phyloP scores from a whole-genome alignment of 2,888 invertebrate genomes.

The Agonopterix heracliana region DNA sequence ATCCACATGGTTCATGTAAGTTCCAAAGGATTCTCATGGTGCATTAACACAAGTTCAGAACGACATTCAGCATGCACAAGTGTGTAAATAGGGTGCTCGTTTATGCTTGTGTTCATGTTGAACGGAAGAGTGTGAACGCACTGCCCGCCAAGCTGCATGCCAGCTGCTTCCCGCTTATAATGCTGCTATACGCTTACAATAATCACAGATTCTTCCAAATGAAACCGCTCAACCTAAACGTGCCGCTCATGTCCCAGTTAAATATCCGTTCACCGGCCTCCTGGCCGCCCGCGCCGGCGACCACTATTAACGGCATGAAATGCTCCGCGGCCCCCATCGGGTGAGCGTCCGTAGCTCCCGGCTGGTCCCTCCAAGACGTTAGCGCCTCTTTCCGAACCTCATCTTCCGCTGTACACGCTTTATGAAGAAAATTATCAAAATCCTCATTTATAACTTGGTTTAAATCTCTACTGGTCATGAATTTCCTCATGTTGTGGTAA shows the following conservation, averaged over 20 bases:
- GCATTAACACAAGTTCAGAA: no score
- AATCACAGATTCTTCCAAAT: slow-evolving; percentile 54
- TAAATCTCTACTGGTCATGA: slow-evolving; percentile 30
- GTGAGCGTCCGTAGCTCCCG: slow-evolving; percentile 55
- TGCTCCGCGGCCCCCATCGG: slow-evolving; percentile 59
- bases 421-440: slow-evolving; percentile 58
- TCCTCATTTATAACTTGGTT: slow-evolving; percentile 48
- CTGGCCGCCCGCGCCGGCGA: slow-evolving; percentile 58
- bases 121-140: no score
- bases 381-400: slow-evolving; percentile 42
- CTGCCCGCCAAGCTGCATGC: no score
- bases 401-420: slow-evolving; percentile 46
- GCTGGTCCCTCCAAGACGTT: slow-evolving; percentile 46
- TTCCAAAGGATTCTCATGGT: no score
- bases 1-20: no score
- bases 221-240: slow-evolving; percentile 57
- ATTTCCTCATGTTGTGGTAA: slow-evolving; percentile 66
- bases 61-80: no score
- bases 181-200: no score
- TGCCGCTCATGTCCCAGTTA: slow-evolving; percentile 58
- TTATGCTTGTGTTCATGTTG: no score
- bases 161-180: no score
- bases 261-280: slow-evolving; percentile 52
- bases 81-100: no score
- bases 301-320: slow-evolving; percentile 61